Base-by-base conservation (phyloP, 1,140 invertebrate genomes). In the Nasonia vitripennis region DNA sequence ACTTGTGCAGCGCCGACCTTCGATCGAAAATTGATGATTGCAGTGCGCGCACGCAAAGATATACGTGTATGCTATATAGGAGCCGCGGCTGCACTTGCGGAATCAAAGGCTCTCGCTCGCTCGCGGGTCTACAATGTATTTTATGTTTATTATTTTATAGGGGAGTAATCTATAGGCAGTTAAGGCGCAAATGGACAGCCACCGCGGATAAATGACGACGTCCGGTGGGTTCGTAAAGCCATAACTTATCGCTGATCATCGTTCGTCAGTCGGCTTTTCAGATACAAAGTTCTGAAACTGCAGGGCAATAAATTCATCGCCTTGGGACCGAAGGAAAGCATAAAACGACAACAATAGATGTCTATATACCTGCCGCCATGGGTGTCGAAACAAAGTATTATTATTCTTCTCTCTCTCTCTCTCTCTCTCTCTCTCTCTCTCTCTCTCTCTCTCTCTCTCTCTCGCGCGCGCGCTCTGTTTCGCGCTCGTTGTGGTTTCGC, bases 131-230 rank as follows among this genome's bases (percentile, higher is more conserved):
- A 89, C 88, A 90, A 88, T 89, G 86, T 89, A 88, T 89, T 91
- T 92, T 90, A 91, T 89, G 90, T 92, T 91, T 91, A 92, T 92
- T 91, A 92, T 92, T 92, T 92, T 92, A 92, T 91, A 91, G 91
- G 88, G 88, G 89, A 86, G 87, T 92, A 92, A 92, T 92, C 90
- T 91, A 89, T 88, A 89, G 87, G 89, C 88, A 89, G 88, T 91
- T 90, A 90, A 86, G 87, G 86, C 87, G 89, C 89, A 91, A 92
- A 91, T 90, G 91, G 91, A 90, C 89, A 90, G 89, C 91, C 90
- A 91, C 90, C 88, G 91, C 88, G 88, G 88, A 92, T 91, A 89
- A 92, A 91, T 91, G 89, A 91, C 86, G 88, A 87, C 88, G 88
- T 87, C 88, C 88, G 86, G 89, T 87, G 81, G 88, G 90, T 91